Conservation (phyloP, 2,113 vertebrate species). For the Orcinus orca region DNA sequence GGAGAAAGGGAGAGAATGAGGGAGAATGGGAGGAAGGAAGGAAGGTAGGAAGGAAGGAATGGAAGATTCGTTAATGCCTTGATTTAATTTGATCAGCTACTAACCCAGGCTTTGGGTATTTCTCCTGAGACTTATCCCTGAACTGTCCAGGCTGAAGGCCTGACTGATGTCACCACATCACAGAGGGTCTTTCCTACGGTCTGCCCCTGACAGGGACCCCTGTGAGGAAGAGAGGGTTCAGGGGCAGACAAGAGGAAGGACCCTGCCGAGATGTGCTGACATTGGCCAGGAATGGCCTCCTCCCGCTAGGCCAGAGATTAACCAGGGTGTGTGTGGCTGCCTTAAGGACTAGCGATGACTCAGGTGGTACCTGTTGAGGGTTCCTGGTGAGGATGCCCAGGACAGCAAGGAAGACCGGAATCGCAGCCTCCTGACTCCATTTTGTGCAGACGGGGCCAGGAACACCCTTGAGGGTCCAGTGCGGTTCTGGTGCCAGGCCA, state of each 20-base stretch:
- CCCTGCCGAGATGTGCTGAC: not conserved
- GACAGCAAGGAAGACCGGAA: not conserved
- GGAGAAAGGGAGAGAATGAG: too few relatives aligned
- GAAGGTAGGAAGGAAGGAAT: not conserved
- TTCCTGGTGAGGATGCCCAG: too few relatives aligned
- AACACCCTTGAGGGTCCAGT: not conserved
- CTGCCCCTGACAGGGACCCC: not conserved
- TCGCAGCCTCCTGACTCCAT: not conserved
- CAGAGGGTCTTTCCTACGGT: not conserved
- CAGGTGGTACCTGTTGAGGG: not conserved
- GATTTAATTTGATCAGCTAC: not conserved
- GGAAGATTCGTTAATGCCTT: not conserved
- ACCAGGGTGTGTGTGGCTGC: not conserved
- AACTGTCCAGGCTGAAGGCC: not conserved
- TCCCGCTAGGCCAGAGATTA: not conserved
- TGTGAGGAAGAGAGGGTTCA: not conserved
- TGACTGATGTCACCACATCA: not conserved
- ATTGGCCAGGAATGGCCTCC: not conserved
- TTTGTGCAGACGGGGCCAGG: not conserved
- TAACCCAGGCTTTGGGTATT: not conserved
- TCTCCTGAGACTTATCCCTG: not conserved
- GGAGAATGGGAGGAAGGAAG: too few relatives aligned
- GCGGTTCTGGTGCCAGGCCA: not conserved
- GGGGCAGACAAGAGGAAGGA: not conserved
- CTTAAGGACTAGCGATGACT: not conserved